Percentiles rank a stretch among this genome's conserved stretches.
Evolutionary conservation across 2,888 invertebrate species (phyloP).

Genomic region (Aelia acuminata): DNA sequence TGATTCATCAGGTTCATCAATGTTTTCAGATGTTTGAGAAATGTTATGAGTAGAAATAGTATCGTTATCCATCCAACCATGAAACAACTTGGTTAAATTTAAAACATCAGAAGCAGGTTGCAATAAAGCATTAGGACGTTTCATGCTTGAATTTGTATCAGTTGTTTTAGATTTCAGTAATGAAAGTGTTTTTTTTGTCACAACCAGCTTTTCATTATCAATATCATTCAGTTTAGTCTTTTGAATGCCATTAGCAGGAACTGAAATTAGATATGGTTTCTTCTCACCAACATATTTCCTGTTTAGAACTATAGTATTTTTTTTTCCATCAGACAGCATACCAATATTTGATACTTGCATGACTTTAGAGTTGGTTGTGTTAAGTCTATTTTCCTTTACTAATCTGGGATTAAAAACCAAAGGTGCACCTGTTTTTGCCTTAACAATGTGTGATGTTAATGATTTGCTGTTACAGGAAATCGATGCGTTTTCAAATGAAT

Average conservation of each 20-base stretch:
- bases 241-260: neutral
- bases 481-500: neutral
- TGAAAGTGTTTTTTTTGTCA: neutral
- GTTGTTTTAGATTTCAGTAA: neutral
- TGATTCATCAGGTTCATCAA: neutral
- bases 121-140: neutral
- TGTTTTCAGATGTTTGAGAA: slow-evolving; percentile 20
- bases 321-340: neutral
- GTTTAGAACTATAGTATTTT: neutral
- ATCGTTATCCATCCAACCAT: slow-evolving; percentile 20
- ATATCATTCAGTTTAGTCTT: neutral
- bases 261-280: neutral
- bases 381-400: slow-evolving; percentile 30
- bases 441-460: neutral
- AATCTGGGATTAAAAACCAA: neutral
- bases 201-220: neutral
- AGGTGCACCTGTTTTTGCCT: neutral
- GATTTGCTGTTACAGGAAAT: neutral
- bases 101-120: neutral
- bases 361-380: too few species aligned
- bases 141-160: neutral
- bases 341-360: too few species aligned
- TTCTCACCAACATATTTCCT: neutral
- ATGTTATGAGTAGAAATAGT: neutral
- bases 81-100: slow-evolving; percentile 1